phyloP scores from a whole-genome alignment of 1,140 invertebrate species.

The Metopolophium dirhodum region DNA sequence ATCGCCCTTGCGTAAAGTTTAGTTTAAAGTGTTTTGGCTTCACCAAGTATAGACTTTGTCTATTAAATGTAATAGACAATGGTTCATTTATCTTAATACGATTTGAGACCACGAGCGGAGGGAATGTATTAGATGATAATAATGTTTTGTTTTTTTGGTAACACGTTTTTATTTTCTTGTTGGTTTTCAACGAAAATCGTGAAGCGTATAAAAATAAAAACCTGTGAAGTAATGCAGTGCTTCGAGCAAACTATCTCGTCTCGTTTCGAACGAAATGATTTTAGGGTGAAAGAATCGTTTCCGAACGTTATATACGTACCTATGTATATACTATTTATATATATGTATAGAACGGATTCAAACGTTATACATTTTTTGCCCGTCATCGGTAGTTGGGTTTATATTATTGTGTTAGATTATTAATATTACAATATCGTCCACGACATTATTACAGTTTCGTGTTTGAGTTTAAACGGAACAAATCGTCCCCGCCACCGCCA shows the following conservation, averaged over 20 bases:
- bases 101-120: not conserved
- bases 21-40: not conserved
- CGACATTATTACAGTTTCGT: constrained; percentile 5
- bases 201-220: constrained; percentile 9
- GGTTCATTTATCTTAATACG: not conserved
- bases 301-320: not conserved
- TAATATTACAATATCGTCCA: constrained; percentile 10
- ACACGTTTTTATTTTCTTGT: not conserved
- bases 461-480: constrained; percentile 14
- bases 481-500: not conserved
- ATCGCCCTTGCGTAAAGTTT: not conserved
- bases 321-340: not conserved
- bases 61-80: not conserved
- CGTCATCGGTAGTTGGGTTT: not conserved
- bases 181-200: not conserved
- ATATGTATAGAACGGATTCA: not conserved
- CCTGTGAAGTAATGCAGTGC: not conserved
- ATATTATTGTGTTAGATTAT: not conserved
- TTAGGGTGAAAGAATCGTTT: not conserved
- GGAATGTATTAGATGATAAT: not conserved
- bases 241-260: not conserved
- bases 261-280: not conserved
- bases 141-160: not conserved
- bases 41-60: not conserved
- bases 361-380: constrained; percentile 10